Base-by-base conservation (phyloP, 2,888 invertebrate genomes). In the Therioaphis trifolii region DNA sequence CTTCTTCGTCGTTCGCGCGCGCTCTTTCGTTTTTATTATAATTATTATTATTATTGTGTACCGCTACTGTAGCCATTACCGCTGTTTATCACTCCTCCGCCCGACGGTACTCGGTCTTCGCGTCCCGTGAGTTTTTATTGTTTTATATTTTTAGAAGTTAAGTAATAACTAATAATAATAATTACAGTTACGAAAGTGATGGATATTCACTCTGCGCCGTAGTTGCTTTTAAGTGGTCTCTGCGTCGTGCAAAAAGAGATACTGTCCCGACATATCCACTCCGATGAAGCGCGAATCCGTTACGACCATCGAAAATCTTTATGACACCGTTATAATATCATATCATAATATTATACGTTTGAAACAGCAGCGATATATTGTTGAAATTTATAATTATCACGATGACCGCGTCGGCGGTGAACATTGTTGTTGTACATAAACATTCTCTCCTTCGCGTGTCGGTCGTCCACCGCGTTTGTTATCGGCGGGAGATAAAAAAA, bases 111-210 rank as follows among this genome's bases (percentile, higher is more conserved):
- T 12, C 71, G 27, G 35, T 40, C 21, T 55, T 9, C 15, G 4
- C 69, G 74, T 55, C 29, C 40, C 21, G 14, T 21, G 21, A 24
- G 24, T 75, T 58, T 75, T 58, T 75, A 75, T 75, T 75, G 75
- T 75, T 58, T 75, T 21, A 24, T 75, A 75, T 58, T 75, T 75
- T 75, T 75, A 75, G 75, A 58, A 24, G 40, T 15, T 27, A 15
- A 18, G 29, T 66, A 29, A 18, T 29, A 1, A 24, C n/a, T 58
- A 75, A 75, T 43, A 58, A 75, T 55, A 35, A 40, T 21, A 40
- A n/a, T 66, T 3, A n/a, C 35, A 29, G 29, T 55, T 35, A 72
- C 35, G 52, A 35, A 52, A 24, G n/a, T n/a, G n/a, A n/a, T n/a
- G n/a, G n/a, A n/a, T n/a, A n/a, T n/a, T n/a, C n/a, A n/a, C n/a